Evolutionary conservation across 53 echinoderm and acorn worm genomes (phyloP), one percentile per base, ranked within the genome.

Genomic region (Patiria pectinifera): DNA sequence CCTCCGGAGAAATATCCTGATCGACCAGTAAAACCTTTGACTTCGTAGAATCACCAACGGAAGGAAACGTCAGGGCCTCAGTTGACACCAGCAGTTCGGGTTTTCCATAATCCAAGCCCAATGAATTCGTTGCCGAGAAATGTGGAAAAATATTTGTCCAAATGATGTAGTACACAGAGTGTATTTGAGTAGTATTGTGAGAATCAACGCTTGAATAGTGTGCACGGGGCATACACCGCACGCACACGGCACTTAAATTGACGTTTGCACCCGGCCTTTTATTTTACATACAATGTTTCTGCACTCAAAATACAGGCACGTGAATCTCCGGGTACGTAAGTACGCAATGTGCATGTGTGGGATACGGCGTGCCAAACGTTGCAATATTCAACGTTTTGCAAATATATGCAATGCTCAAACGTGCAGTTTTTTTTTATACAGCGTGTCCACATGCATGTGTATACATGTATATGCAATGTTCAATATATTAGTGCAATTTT

Each of bases 251-350:
- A 78, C 79, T 46, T 47, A 11, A 9, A 12, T 78, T 47, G 79
- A 78, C 79, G 79, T 78, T 78, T 78, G 79, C 79, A 78, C 79
- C 47, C 79, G 46, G 79, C 16, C 43, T 45, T 78, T 66, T 66
- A 66, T 66, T 66, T 78, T 78, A 77, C 43, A 77, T 35, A 77
- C 45, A 77, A 44, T 77, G 79, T 18, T 12, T 45, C 14, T 78
- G 47, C 46, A 78, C 15, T 22, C 46, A 16, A 78, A 10, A 45
- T 43, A 78, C 14, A 78, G 26, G 58, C 82, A 82, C 82, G 82
- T 82, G 82, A 78, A 46, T 78, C 11, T 44, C 79, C 79, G 77
- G 77, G 45, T 18, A 23, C 6, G 19, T 19, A 26, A 13, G 78
- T 25, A 43, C 14, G 35, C 44, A 35, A 78, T 26, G 45, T 48